phyloP scores from a whole-genome alignment of 2,797 vertebrate genomes.

The Alfaro cultratus region DNA sequence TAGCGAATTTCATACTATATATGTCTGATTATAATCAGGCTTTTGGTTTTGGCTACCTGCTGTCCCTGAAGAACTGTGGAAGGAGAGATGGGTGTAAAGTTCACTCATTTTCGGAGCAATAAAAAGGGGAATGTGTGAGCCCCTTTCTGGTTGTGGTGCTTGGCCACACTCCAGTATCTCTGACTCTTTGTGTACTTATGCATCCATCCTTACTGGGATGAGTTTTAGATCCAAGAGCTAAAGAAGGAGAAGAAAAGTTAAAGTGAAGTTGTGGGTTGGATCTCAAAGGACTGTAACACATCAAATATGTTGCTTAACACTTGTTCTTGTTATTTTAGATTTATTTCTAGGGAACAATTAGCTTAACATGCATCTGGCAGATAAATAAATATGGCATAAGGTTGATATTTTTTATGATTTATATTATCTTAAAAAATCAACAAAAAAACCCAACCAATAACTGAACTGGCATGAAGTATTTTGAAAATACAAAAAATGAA shows the following conservation, averaged over 20 bases:
- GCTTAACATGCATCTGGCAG: not conserved
- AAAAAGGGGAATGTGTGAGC: constrained; percentile 52
- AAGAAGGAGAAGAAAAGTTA: constrained; percentile 10
- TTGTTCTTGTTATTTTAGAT: not conserved
- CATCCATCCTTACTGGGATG: constrained; percentile 11
- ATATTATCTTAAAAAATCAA: not conserved
- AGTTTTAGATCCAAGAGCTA: not conserved
- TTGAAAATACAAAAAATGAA: not conserved
- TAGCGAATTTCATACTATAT: constrained; percentile 4
- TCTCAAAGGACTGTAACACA: not conserved
- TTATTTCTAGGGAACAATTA: not conserved
- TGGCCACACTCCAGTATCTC: constrained; percentile 46
- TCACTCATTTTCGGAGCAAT: constrained; percentile 39
- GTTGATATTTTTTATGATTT: not conserved
- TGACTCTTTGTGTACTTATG: constrained; percentile 16
- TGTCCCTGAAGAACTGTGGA: constrained; percentile 24
- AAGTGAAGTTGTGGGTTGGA: not conserved
- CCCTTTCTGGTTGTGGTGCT: constrained; percentile 41
- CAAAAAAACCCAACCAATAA: not conserved
- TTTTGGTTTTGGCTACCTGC: constrained; percentile 45
- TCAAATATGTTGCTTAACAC: not conserved
- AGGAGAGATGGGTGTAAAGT: constrained; percentile 13
- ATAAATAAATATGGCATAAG: not conserved
- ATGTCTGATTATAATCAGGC: constrained; percentile 25
- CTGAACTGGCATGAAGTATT: not conserved